These are phyloP conservation scores for Elaeidobius kamerunicus DNA, from an alignment of 2,888 invertebrate species.

Conservation along the genomic window DNA sequence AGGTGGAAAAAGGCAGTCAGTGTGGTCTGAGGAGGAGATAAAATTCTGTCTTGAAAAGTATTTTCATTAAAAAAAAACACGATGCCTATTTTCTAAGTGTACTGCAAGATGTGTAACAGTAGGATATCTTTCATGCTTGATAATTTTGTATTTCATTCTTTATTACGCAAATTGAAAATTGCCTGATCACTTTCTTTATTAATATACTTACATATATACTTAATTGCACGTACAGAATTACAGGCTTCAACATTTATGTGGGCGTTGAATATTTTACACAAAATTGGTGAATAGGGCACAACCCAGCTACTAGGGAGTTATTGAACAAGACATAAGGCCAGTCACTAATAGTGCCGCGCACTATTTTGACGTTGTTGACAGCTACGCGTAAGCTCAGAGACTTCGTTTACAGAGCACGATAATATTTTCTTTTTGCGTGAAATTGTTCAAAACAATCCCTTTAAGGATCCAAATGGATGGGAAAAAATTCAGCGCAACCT, in stretches of 20 bases:
- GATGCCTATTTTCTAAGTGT: slow-evolving; percentile 6
- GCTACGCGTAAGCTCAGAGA: too few relatives aligned
- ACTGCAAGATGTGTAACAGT: slow-evolving; percentile 2
- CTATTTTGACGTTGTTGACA: too few relatives aligned
- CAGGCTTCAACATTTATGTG: slow-evolving; percentile 1
- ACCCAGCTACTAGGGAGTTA: slow-evolving; percentile 3
- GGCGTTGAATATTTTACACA: not conserved
- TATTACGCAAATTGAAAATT: not conserved
- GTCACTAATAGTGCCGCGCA: too few relatives aligned
- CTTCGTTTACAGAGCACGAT: too few relatives aligned
- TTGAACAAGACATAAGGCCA: too few relatives aligned
- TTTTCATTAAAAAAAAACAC: not conserved
- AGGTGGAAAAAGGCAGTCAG: not conserved
- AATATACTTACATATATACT: slow-evolving; percentile 3
- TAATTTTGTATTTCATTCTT: not conserved
- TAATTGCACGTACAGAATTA: not conserved
- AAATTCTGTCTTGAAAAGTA: not conserved
- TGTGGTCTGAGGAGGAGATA: not conserved
- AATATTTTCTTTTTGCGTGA: not conserved
- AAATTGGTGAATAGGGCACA: slow-evolving; percentile 4
- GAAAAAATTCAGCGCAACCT: not conserved
- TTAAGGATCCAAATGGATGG: not conserved
- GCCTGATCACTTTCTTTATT: not conserved
- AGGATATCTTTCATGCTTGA: slow-evolving; percentile 1
- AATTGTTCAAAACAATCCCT: not conserved